phyloP scores from a whole-genome alignment of 1,140 invertebrate species.

The Cydia splendana region DNA sequence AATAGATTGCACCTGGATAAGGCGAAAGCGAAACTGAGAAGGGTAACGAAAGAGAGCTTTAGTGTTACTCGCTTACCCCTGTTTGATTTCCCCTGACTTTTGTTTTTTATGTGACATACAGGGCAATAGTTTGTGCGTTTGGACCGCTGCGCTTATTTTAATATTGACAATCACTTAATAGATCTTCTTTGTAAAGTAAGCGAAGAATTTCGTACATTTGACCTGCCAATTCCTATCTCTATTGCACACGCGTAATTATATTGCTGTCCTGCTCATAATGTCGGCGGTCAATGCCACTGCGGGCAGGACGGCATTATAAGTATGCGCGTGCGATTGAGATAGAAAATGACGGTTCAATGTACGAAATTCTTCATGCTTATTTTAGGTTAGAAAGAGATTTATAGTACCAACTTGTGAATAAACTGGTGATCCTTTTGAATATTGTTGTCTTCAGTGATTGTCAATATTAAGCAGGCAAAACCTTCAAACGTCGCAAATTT shows the following conservation, averaged over 20 bases:
- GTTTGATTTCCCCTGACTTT: conserved; percentile 63
- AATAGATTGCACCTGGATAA: conserved; percentile 79
- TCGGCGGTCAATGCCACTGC: too few relatives aligned
- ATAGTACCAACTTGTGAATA: too few relatives aligned
- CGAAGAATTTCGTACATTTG: too few relatives aligned
- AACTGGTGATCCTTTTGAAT: not conserved
- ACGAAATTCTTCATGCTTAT: too few relatives aligned
- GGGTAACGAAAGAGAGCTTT: conserved; percentile 70
- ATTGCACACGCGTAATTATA: too few relatives aligned
- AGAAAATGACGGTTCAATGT: too few relatives aligned
- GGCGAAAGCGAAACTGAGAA: conserved; percentile 76
- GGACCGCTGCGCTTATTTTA: not conserved
- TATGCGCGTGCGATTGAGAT: too few relatives aligned
- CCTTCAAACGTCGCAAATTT: not conserved
- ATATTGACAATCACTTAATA: not conserved
- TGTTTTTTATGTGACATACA: conserved; percentile 40
- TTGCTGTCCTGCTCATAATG: too few relatives aligned
- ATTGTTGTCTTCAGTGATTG: not conserved
- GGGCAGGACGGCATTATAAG: too few relatives aligned
- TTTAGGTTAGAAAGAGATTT: too few relatives aligned
- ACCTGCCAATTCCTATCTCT: too few relatives aligned
- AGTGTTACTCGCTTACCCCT: conserved; percentile 73
- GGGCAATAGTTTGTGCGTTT: conserved; percentile 8
- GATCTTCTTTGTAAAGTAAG: too few relatives aligned
- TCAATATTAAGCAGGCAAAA: not conserved